Percentiles rank a stretch among this genome's conserved stretches.
Evolutionary conservation across 2,797 vertebrate species (phyloP).

Genomic region (Danio jaintianensis): DNA sequence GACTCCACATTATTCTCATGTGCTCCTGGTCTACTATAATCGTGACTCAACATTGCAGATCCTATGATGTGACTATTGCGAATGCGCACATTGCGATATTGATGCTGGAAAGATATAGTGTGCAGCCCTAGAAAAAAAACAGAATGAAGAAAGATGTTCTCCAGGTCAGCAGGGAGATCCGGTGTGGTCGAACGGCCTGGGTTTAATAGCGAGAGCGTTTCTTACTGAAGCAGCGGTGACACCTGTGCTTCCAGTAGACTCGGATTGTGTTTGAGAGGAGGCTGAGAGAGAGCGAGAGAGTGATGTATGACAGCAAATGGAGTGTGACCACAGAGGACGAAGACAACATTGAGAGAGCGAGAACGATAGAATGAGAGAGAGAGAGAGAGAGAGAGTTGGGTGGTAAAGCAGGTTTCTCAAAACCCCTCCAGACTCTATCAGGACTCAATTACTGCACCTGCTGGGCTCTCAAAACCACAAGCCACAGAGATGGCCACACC

Average conservation of each 20-base stretch:
- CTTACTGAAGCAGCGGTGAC: constrained; percentile 15
- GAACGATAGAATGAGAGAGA: background rate
- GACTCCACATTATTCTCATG: too few relatives aligned
- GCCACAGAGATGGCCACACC: constrained; percentile 40
- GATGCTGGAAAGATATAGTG: too few relatives aligned
- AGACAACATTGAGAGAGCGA: background rate
- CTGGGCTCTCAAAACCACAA: constrained; percentile 49
- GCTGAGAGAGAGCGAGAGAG: constrained; percentile 34
- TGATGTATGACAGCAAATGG: constrained; percentile 56
- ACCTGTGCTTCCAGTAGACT: constrained; percentile 41
- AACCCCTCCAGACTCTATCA: constrained; percentile 61
- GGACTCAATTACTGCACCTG: constrained; percentile 59
- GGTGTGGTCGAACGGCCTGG: constrained; percentile 6
- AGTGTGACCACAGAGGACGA: constrained; percentile 53
- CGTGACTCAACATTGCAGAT: too few relatives aligned
- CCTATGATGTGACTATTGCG: too few relatives aligned
- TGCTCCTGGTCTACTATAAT: too few relatives aligned
- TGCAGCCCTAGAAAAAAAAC: constrained; percentile 19
- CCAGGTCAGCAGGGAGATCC: constrained; percentile 30
- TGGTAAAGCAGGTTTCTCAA: constrained; percentile 50
- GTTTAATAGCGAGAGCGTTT: constrained; percentile 29
- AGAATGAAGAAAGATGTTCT: constrained; percentile 44
- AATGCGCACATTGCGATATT: too few relatives aligned
- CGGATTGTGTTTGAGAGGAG: constrained; percentile 18
- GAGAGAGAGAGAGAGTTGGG: constrained; percentile 3